A percentile compares a stretch with the other conserved stretches of the same genome.
Conservation (phyloP, 2,888 invertebrate species). For the Epistrophe grossulariae region DNA sequence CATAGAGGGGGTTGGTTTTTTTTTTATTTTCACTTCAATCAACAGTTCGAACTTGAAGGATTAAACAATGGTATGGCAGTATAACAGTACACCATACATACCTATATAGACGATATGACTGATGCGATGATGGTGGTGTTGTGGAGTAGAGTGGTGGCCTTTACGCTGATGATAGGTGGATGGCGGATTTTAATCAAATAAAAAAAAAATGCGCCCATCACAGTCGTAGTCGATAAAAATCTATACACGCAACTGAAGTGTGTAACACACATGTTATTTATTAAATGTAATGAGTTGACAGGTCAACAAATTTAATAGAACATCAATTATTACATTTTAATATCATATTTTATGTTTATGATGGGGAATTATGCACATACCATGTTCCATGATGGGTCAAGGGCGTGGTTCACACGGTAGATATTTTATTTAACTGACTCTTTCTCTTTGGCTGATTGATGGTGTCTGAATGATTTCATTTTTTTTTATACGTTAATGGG, state of each 20-base stretch:
- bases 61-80: neutral
- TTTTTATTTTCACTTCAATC: constrained; percentile 66
- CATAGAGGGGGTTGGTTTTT: constrained; percentile 52
- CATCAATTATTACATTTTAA: constrained; percentile 74
- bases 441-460: constrained; percentile 14
- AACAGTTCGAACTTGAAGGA: constrained; percentile 65
- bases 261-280: constrained; percentile 74
- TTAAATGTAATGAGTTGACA: constrained; percentile 73
- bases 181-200: constrained; percentile 73
- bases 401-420: constrained; percentile 60
- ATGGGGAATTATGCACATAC: neutral
- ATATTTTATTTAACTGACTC: constrained; percentile 3
- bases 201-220: constrained; percentile 57
- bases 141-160: no score
- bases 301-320: constrained; percentile 74
- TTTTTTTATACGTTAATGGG: neutral
- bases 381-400: constrained; percentile 31
- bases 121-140: constrained; percentile 23
- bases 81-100: neutral
- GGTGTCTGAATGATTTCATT: constrained; percentile 1
- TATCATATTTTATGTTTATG: constrained; percentile 60
- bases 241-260: constrained; percentile 72
- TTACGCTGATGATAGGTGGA: neutral
- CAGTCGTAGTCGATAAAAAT: constrained; percentile 46
- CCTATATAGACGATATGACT: neutral